Conservation (phyloP, 2,888 invertebrate species). For the Pseudococcus viburni region DNA sequence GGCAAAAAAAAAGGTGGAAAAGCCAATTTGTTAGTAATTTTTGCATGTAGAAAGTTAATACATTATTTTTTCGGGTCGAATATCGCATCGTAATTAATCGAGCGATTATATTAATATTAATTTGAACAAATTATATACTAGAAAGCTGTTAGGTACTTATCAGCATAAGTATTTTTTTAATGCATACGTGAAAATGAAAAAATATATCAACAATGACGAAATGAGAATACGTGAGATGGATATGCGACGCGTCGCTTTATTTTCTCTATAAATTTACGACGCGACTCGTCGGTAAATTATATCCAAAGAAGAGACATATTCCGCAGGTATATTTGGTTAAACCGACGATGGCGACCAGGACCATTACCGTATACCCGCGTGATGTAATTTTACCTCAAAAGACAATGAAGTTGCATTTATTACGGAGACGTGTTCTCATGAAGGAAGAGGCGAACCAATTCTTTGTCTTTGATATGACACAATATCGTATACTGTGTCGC, state of each 20-base stretch:
- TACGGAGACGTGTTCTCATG: conserved; percentile 28
- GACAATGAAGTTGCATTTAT: conserved; percentile 55
- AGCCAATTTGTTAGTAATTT: not conserved
- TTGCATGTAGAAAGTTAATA: conserved; percentile 5
- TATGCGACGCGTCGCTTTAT: not conserved
- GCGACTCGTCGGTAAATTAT: not conserved
- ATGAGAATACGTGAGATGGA: conserved; percentile 44
- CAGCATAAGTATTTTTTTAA: too few species aligned
- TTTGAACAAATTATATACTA: conserved; percentile 29
- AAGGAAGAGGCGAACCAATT: conserved; percentile 13
- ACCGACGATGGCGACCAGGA: conserved; percentile 11
- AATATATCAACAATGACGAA: conserved; percentile 46
- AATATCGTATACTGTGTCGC: conserved; percentile 48
- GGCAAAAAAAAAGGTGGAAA: not conserved
- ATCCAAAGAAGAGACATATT: conserved; percentile 27
- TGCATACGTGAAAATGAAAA: not conserved
- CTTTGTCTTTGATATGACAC: conserved; percentile 40
- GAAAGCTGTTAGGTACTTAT: conserved; percentile 13
- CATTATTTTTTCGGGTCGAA: not conserved
- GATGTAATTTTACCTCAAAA: conserved; percentile 48
- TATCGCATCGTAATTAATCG: conserved; percentile 2
- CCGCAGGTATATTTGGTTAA: not conserved
- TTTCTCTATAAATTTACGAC: conserved; percentile 25
- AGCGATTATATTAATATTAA: conserved; percentile 42
- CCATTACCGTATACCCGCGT: conserved; percentile 14